These are phyloP conservation scores for Tychaedon coryphoeus DNA, from an alignment of 2,113 vertebrate species.

Conservation along the genomic window DNA sequence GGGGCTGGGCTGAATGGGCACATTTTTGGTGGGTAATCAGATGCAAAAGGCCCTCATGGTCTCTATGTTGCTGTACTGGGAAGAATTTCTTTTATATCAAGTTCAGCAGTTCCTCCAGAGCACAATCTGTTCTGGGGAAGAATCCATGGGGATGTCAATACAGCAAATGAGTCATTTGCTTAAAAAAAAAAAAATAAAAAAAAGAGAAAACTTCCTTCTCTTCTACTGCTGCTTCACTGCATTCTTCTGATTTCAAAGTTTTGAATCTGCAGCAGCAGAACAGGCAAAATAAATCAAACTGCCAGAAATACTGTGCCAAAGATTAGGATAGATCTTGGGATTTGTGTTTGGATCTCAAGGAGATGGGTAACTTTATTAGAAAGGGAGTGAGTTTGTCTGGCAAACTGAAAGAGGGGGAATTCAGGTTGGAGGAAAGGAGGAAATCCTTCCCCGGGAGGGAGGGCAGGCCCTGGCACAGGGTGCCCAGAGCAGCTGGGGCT, in stretches of 20 bases:
- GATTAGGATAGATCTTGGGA: not conserved
- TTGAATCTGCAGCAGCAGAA: not conserved
- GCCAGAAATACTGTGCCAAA: not conserved
- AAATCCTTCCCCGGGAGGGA: not conserved
- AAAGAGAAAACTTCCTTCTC: not conserved
- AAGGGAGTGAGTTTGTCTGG: not conserved
- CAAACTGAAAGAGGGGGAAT: not conserved
- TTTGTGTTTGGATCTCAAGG: not conserved
- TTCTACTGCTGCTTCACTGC: not conserved
- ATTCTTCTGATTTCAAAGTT: constrained; percentile 11
- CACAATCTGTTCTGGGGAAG: not conserved
- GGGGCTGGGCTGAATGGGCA: not conserved
- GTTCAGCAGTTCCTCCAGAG: not conserved
- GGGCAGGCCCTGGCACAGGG: not conserved
- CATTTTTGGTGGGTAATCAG: not conserved
- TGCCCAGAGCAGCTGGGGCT: not conserved
- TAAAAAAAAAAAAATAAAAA: not conserved
- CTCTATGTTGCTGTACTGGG: not conserved
- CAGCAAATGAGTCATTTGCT: not conserved
- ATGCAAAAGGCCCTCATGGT: not conserved
- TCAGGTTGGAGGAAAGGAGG: not conserved
- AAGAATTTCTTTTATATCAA: constrained; percentile 8
- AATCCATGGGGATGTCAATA: not conserved
- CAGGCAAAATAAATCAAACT: constrained; percentile 16
- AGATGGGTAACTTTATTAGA: not conserved